Evolutionary conservation across 2,797 vertebrate genomes (phyloP).

Genomic region (Ibycter americanus): DNA sequence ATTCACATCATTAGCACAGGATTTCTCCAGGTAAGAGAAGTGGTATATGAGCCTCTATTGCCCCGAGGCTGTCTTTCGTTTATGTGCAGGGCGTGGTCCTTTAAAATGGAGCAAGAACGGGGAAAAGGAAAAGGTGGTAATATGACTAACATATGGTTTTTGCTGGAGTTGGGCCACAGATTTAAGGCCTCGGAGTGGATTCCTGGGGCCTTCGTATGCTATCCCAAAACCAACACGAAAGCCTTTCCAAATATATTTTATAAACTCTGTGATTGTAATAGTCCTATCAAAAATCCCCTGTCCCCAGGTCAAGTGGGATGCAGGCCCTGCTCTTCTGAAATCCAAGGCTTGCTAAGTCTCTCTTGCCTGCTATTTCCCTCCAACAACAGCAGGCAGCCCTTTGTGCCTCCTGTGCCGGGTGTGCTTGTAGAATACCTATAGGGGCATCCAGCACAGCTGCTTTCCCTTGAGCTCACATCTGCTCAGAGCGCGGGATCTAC

Average conservation of each 20-base stretch:
- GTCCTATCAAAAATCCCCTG: neutral
- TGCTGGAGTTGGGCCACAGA: slow-evolving; percentile 49
- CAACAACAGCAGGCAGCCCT: neutral
- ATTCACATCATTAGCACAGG: neutral
- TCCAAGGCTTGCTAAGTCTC: neutral
- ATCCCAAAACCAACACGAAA: slow-evolving; percentile 43
- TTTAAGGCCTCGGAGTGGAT: slow-evolving; percentile 36
- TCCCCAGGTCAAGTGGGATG: neutral
- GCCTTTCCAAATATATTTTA: slow-evolving; percentile 18
- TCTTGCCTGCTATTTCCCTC: neutral
- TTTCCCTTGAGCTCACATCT: slow-evolving; percentile 25
- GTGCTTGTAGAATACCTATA: fast-evolving
- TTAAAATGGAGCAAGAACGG: neutral
- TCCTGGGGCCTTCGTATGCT: slow-evolving; percentile 35
- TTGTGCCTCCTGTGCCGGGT: neutral
- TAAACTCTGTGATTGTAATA: slow-evolving; percentile 28
- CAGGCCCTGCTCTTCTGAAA: neutral
- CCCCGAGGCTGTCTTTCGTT: neutral
- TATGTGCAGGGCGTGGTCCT: neutral
- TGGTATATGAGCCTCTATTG: neutral
- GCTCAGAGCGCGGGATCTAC: neutral
- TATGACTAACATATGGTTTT: slow-evolving; percentile 35
- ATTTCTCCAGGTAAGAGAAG: slow-evolving; percentile 4
- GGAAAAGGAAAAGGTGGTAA: slow-evolving; percentile 16
- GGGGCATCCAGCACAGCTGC: slow-evolving; percentile 14